A percentile compares a stretch with the other conserved stretches of the same genome.
These are phyloP conservation scores for Autographa pulchrina DNA, from an alignment of 2,888 invertebrate genomes.

Conservation along the genomic window DNA sequence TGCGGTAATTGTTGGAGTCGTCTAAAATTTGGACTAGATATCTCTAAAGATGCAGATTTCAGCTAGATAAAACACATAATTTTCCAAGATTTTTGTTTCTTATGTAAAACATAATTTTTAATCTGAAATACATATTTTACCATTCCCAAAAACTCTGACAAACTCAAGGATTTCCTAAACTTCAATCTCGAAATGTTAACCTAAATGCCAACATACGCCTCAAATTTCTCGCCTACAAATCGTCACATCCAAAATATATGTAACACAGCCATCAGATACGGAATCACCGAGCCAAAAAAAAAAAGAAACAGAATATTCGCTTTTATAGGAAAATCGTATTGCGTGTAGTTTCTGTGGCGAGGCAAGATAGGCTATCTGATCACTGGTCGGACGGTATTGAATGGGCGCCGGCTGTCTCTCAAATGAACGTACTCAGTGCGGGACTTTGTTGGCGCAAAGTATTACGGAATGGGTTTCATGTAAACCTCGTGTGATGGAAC, in stretches of 20 bases:
- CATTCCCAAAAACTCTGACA: neutral
- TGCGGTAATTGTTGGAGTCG: neutral
- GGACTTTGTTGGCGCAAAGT: constrained; percentile 46
- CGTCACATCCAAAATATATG: constrained; percentile 28
- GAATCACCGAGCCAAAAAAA: constrained; percentile 46
- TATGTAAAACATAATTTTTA: too few relatives aligned
- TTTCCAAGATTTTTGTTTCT: too few relatives aligned
- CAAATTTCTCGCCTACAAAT: constrained; percentile 23
- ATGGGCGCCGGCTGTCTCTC: constrained; percentile 62
- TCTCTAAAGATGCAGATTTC: too few relatives aligned
- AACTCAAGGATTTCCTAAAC: neutral
- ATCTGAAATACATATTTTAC: too few relatives aligned
- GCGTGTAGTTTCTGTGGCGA: constrained; percentile 59
- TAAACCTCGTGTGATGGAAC: constrained; percentile 34
- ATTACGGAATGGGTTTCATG: constrained; percentile 51
- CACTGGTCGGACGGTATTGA: constrained; percentile 63
- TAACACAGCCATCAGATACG: constrained; percentile 49
- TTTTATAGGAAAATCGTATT: constrained; percentile 64
- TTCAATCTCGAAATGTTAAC: neutral
- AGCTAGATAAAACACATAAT: too few relatives aligned
- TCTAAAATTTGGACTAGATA: too few relatives aligned
- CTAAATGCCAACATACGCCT: neutral
- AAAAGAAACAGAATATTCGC: constrained; percentile 56
- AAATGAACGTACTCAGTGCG: constrained; percentile 51
- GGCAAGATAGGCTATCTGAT: constrained; percentile 66